A percentile compares a stretch with the other conserved stretches of the same genome.
Evolutionary conservation across 2,888 invertebrate species (phyloP).

Genomic region (Desoria tigrina): DNA sequence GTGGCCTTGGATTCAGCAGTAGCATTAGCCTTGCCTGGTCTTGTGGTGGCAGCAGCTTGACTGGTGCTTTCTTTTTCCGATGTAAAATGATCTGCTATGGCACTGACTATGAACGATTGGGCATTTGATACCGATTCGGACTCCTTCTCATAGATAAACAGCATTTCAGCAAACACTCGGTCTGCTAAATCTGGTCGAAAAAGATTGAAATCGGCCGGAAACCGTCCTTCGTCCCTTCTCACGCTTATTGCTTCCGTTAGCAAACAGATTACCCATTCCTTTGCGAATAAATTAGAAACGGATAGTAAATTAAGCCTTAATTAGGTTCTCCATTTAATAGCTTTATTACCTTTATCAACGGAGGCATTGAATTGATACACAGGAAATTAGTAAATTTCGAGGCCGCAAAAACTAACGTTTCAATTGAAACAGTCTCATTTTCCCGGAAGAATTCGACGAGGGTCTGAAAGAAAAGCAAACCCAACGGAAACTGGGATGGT

Average conservation of each 20-base stretch:
- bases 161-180: constrained; percentile 2
- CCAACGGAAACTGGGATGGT: constrained; percentile 57
- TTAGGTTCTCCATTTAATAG: too few relatives aligned
- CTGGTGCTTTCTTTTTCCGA: not conserved
- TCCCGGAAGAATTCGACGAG: constrained; percentile 19
- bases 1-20: not conserved
- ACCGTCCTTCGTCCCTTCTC: not conserved
- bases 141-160: constrained; percentile 3
- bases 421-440: not conserved
- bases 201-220: not conserved
- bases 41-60: not conserved
- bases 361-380: constrained; percentile 19
- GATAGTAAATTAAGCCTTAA: too few relatives aligned
- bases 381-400: constrained; percentile 24
- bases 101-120: not conserved
- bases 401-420: constrained; percentile 9
- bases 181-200: not conserved
- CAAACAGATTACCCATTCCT: constrained; percentile 32
- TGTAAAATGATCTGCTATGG: not conserved
- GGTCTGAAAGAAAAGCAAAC: constrained; percentile 54
- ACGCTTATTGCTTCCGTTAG: constrained; percentile 14
- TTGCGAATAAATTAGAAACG: too few relatives aligned
- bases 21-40: not conserved
- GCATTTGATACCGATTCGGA: not conserved
- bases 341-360: constrained; percentile 30